phyloP scores from a whole-genome alignment of 1,140 invertebrate species.

The Drosophila gunungcola region DNA sequence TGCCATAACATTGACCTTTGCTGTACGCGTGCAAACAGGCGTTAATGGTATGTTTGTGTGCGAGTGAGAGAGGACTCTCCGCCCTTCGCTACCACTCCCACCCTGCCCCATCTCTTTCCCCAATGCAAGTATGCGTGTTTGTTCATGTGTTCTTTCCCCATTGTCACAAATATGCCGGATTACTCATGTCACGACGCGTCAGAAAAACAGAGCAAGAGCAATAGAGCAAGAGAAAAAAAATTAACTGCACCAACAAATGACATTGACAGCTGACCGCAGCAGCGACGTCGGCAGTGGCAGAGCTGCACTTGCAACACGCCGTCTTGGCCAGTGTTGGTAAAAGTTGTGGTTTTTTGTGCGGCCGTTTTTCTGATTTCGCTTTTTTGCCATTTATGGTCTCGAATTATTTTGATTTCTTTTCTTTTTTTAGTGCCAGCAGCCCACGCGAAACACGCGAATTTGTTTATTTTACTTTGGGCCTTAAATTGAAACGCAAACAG shows the following conservation, averaged over 20 bases:
- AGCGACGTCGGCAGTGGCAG: slow-evolving; percentile 8
- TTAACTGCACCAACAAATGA: slow-evolving; percentile 34
- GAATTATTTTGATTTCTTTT: slow-evolving; percentile 29
- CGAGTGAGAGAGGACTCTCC: slow-evolving; percentile 7
- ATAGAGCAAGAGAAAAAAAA: slow-evolving; percentile 8
- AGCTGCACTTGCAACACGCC: slow-evolving; percentile 30
- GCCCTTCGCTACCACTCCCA: not conserved
- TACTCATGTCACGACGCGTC: slow-evolving; percentile 59
- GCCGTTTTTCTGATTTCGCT: slow-evolving; percentile 30
- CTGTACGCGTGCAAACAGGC: slow-evolving; percentile 16
- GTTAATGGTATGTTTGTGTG: slow-evolving; percentile 4
- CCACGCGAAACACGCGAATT: slow-evolving; percentile 55
- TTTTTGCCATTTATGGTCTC: slow-evolving; percentile 60
- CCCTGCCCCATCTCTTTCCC: not conserved
- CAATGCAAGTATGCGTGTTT: slow-evolving; percentile 39
- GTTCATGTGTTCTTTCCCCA: slow-evolving; percentile 58
- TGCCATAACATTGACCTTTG: slow-evolving; percentile 3
- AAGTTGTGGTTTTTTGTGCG: slow-evolving; percentile 7
- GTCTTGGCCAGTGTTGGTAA: slow-evolving; percentile 18
- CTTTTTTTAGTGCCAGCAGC: slow-evolving; percentile 37
- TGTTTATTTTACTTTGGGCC: slow-evolving; percentile 52
- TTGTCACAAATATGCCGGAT: slow-evolving; percentile 57
- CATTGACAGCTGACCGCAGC: slow-evolving; percentile 58
- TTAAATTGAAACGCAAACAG: slow-evolving; percentile 51
- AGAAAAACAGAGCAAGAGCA: slow-evolving; percentile 21